Conservation (phyloP, 2,888 invertebrate species). For the Thalpophila matura region DNA sequence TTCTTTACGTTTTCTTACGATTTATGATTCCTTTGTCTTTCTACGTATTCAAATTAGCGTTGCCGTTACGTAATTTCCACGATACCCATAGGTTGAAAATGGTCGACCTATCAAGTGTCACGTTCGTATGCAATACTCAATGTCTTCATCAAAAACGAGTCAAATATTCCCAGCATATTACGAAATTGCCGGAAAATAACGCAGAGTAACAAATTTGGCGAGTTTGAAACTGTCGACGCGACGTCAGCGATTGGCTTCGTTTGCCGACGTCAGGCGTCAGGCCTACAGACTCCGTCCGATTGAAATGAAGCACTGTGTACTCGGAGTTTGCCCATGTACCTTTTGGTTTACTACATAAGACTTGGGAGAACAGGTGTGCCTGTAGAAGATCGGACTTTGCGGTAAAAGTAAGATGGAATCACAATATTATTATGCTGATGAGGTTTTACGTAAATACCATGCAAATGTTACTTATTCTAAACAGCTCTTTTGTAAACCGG, state of each 20-base stretch:
- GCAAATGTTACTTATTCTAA: conserved; percentile 6
- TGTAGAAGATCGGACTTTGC: background rate
- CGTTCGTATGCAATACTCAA: conserved; percentile 22
- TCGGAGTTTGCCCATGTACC: conserved; percentile 19
- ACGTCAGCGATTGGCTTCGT: conserved; percentile 76
- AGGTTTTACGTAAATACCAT: background rate
- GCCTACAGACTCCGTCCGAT: conserved; percentile 49
- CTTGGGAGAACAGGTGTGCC: background rate
- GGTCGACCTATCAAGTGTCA: background rate
- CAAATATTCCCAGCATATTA: conserved; percentile 32
- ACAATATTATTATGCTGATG: background rate
- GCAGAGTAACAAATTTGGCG: conserved; percentile 47
- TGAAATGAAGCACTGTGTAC: conserved; percentile 42
- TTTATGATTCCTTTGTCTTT: no score
- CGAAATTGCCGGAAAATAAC: conserved; percentile 39
- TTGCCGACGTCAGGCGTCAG: conserved; percentile 73
- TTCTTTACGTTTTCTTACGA: no score
- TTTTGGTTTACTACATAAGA: background rate
- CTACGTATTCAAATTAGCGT: no score
- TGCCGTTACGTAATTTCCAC: no score
- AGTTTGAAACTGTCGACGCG: conserved; percentile 53
- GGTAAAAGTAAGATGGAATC: background rate
- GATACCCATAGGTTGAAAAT: background rate
- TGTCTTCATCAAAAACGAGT: conserved; percentile 28
- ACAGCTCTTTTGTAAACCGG: background rate